Evolutionary conservation across 1,140 invertebrate species (phyloP).

Genomic region (Campodea augens): DNA sequence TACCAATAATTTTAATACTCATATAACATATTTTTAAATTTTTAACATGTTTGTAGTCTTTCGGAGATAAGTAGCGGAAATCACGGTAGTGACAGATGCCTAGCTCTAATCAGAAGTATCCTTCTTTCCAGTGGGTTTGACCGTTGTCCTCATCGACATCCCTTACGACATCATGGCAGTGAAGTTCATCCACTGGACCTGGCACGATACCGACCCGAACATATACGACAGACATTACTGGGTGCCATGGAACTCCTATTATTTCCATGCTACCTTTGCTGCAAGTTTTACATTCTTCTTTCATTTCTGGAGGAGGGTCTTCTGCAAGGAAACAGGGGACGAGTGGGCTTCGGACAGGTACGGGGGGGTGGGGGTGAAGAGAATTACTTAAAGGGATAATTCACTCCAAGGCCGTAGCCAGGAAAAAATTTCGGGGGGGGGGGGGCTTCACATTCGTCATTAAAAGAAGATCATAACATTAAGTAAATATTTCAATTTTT

Average conservation of each 20-base stretch:
- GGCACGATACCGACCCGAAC: conserved; percentile 70
- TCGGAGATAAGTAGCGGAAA: too few relatives aligned
- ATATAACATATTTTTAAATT: too few relatives aligned
- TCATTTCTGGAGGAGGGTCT: conserved; percentile 30
- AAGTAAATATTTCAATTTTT: too few relatives aligned
- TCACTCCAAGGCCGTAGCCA: too few relatives aligned
- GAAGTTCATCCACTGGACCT: conserved; percentile 64
- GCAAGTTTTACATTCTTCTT: conserved; percentile 49
- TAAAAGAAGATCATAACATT: too few relatives aligned
- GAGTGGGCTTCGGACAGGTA: conserved; percentile 31
- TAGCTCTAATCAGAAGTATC: too few relatives aligned
- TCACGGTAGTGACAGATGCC: neutral
- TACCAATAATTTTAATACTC: too few relatives aligned
- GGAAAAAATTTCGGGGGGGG: too few relatives aligned
- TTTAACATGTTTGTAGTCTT: too few relatives aligned
- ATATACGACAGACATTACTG: conserved; percentile 56
- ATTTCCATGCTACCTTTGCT: conserved; percentile 56
- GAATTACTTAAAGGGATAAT: too few relatives aligned
- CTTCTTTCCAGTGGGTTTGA: conserved; percentile 36
- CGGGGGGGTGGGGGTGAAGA: too few relatives aligned
- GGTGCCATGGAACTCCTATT: conserved; percentile 58
- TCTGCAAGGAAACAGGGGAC: conserved; percentile 28
- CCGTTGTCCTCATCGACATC: conserved; percentile 50
- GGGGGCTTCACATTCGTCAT: too few relatives aligned
- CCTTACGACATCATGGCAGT: conserved; percentile 63